Conservation (phyloP, 2,888 invertebrate genomes). For the Ormyrus thymus region DNA sequence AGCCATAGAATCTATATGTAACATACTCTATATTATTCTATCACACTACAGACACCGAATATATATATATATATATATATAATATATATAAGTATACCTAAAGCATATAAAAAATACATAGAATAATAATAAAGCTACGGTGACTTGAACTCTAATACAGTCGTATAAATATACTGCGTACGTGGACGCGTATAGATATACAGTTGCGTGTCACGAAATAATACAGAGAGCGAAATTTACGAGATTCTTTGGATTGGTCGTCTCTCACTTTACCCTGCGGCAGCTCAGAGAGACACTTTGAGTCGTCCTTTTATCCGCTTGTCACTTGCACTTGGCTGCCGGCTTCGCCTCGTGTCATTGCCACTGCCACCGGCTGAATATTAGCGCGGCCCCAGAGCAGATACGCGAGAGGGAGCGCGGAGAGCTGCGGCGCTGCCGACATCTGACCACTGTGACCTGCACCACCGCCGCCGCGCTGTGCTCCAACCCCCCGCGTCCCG, state of each 20-base stretch:
- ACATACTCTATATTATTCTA: constrained; percentile 27
- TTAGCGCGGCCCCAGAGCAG: constrained; percentile 4
- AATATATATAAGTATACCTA: constrained; percentile 10
- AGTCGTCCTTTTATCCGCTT: constrained; percentile 16
- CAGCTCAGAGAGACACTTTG: too few relatives aligned
- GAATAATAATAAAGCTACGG: constrained; percentile 36
- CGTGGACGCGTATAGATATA: constrained; percentile 15
- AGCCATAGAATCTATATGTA: constrained; percentile 30
- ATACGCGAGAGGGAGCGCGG: background rate
- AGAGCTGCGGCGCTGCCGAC: constrained; percentile 57
- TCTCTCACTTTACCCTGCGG: constrained; percentile 29
- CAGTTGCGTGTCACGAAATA: background rate
- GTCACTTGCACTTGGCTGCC: constrained; percentile 38
- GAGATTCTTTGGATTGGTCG: background rate
- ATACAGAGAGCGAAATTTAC: constrained; percentile 30
- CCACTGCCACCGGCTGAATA: constrained; percentile 43
- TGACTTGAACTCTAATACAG: constrained; percentile 34
- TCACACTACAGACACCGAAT: constrained; percentile 33
- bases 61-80: background rate
- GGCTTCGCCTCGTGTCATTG: constrained; percentile 45
- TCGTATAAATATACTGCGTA: constrained; percentile 17
- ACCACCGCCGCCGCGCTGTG: constrained; percentile 38
- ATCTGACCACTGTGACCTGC: constrained; percentile 62
- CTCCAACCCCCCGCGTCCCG: background rate
- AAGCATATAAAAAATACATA: constrained; percentile 38